These are phyloP conservation scores for Muschampia plurimacula DNA, from an alignment of 2,888 invertebrate species.

Conservation along the genomic window DNA sequence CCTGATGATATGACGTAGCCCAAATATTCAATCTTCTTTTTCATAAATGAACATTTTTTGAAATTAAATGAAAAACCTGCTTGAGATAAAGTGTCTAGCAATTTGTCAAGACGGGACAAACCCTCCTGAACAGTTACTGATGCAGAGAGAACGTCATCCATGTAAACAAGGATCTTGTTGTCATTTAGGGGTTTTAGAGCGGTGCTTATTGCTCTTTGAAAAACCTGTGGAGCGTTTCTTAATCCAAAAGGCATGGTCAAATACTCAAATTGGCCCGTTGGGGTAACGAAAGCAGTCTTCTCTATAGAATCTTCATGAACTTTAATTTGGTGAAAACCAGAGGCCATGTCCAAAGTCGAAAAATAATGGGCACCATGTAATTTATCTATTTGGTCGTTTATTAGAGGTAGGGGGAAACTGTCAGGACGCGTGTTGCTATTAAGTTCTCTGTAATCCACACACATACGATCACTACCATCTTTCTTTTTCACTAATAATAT, in stretches of 20 bases:
- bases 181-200: neutral
- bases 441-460: conserved; percentile 15
- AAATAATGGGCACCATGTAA: conserved; percentile 11
- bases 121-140: conserved; percentile 7
- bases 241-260: conserved; percentile 50
- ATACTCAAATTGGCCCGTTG: conserved; percentile 47
- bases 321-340: conserved; percentile 7
- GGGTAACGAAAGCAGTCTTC: conserved; percentile 11
- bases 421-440: conserved; percentile 15
- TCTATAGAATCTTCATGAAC: neutral
- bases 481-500: conserved; percentile 5
- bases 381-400: conserved; percentile 11
- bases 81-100: conserved; percentile 44
- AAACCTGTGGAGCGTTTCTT: conserved; percentile 47
- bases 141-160: conserved; percentile 46
- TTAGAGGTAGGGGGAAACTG: neutral
- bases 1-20: conserved; percentile 47
- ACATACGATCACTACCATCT: conserved; percentile 9
- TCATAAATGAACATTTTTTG: conserved; percentile 48
- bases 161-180: conserved; percentile 43
- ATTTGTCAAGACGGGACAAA: conserved; percentile 32
- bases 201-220: conserved; percentile 41
- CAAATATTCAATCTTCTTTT: conserved; percentile 46
- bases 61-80: conserved; percentile 51
- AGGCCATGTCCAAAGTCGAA: neutral